These are phyloP conservation scores for Petrolisthes manimaculis DNA, from an alignment of 2,888 invertebrate genomes.

Conservation along the genomic window DNA sequence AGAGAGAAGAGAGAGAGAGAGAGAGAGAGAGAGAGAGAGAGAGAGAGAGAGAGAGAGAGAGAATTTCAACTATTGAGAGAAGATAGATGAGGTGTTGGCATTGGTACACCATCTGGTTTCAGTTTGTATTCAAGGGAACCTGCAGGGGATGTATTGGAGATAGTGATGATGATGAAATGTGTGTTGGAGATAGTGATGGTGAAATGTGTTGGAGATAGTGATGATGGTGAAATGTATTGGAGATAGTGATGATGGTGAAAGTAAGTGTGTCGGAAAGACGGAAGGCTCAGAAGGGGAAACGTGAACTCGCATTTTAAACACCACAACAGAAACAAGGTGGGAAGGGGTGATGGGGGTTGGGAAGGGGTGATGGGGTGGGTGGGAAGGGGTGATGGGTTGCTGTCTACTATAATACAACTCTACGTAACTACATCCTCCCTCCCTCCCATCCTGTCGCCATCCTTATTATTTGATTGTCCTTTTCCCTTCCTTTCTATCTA, in stretches of 20 bases:
- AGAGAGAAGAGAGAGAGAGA: background rate
- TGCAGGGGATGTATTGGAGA: background rate
- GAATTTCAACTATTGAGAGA: background rate
- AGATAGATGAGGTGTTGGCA: background rate
- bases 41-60: background rate
- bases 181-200: background rate
- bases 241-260: background rate
- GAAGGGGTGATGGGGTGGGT: background rate
- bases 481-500: too few relatives aligned
- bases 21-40: background rate
- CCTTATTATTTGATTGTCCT: too few relatives aligned
- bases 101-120: too few relatives aligned
- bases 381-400: background rate
- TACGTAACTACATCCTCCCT: too few relatives aligned
- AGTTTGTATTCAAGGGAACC: background rate
- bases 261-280: background rate
- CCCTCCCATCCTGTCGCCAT: too few relatives aligned
- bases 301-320: background rate
- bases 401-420: too few relatives aligned
- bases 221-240: background rate
- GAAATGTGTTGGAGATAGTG: background rate
- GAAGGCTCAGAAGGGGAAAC: slow-evolving; percentile 3
- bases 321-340: background rate
- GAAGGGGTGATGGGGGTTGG: background rate
- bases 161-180: background rate